phyloP scores from a whole-genome alignment of 64 coral and sea anemone species.

The Montipora capricornis region DNA sequence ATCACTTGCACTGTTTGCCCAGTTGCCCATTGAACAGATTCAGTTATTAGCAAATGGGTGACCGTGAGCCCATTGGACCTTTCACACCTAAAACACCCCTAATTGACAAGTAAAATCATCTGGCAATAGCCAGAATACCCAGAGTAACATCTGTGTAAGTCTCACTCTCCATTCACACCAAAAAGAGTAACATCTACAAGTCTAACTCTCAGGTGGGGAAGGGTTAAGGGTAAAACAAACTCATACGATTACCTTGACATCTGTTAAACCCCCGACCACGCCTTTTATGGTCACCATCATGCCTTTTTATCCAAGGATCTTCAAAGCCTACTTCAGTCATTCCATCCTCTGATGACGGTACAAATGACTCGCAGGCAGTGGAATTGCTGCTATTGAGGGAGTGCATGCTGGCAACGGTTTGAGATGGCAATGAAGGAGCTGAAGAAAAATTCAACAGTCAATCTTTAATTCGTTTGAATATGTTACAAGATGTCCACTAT shows the following conservation, averaged over 20 bases:
- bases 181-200: no score
- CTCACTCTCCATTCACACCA: no score
- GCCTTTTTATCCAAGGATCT: conserved; percentile 28
- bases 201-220: no score
- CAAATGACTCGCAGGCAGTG: conserved; percentile 4
- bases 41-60: no score
- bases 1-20: no score
- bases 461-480: not conserved
- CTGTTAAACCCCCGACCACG: not conserved
- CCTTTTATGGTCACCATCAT: not conserved
- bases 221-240: not conserved
- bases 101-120: no score
- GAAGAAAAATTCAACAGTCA: not conserved
- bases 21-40: no score
- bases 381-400: not conserved
- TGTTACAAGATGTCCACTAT: not conserved
- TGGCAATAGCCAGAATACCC: no score
- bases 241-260: not conserved
- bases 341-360: not conserved
- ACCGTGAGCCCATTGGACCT: no score
- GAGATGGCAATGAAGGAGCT: conserved; percentile 5
- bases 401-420: conserved; percentile 7
- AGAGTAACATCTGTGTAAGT: no score
- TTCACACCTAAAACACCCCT: no score
- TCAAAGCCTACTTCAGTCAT: not conserved